A percentile compares a stretch with the other conserved stretches of the same genome.
Conservation (phyloP, 2,797 vertebrate genomes). For the Carapus acus region DNA sequence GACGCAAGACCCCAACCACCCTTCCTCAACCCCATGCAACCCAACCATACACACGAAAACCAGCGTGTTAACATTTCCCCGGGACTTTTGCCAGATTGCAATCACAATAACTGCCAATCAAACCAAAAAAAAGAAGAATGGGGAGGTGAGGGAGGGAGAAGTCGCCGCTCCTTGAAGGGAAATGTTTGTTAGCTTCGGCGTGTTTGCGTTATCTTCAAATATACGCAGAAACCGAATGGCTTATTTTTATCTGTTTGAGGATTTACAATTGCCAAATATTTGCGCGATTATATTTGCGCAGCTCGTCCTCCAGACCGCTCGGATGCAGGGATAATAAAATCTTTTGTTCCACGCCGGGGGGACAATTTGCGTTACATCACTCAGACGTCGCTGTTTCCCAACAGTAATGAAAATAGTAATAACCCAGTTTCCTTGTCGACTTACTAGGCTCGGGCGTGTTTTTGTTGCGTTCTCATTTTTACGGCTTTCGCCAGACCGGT, state of each 20-base stretch:
- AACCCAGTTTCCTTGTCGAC: slow-evolving; percentile 40
- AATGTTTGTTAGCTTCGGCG: slow-evolving; percentile 37
- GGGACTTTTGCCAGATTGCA: slow-evolving; percentile 61
- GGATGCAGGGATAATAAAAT: slow-evolving; percentile 38
- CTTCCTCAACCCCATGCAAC: too few species aligned
- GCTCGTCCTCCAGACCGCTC: slow-evolving; percentile 16
- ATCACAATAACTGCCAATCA: slow-evolving; percentile 61
- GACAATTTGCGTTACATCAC: slow-evolving; percentile 60
- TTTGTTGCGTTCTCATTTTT: slow-evolving; percentile 41
- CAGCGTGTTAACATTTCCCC: slow-evolving; percentile 34
- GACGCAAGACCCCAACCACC: slow-evolving; percentile 40
- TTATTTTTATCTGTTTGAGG: slow-evolving; percentile 36
- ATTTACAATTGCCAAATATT: slow-evolving; percentile 42
- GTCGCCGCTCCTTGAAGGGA: slow-evolving; percentile 31
- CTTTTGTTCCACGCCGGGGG: slow-evolving; percentile 46
- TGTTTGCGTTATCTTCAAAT: slow-evolving; percentile 45
- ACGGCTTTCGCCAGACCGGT: slow-evolving; percentile 46
- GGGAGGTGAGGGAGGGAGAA: too few species aligned
- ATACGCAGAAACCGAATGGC: slow-evolving; percentile 31
- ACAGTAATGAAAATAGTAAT: slow-evolving; percentile 58
- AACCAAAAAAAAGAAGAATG: slow-evolving; percentile 42
- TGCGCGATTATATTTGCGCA: slow-evolving; percentile 44
- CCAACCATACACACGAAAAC: slow-evolving; percentile 42
- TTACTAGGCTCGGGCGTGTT: slow-evolving; percentile 55
- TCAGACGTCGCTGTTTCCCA: slow-evolving; percentile 49